These are phyloP conservation scores for Pachycephala philippinensis DNA, from an alignment of 2,113 vertebrate species.

Conservation along the genomic window DNA sequence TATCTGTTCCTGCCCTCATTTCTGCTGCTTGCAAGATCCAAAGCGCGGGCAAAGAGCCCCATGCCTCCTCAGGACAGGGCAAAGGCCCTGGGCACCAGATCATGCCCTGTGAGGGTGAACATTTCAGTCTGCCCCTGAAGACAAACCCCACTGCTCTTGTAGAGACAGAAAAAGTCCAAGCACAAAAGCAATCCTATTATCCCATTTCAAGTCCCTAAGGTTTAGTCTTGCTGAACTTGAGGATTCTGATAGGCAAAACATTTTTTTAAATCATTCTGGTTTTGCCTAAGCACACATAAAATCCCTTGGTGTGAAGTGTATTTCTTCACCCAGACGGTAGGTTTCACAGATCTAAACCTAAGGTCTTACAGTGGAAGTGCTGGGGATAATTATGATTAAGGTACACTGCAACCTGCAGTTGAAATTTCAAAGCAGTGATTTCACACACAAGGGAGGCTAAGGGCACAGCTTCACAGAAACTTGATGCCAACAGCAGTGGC, in stretches of 20 bases:
- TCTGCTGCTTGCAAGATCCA: background rate
- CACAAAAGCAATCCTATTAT: background rate
- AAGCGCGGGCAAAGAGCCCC: background rate
- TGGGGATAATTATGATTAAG: background rate
- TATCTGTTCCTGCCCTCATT: background rate
- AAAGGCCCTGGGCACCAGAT: background rate
- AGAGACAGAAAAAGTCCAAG: background rate
- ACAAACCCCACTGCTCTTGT: background rate
- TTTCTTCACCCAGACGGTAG: background rate
- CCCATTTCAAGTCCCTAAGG: background rate
- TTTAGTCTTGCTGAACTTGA: background rate
- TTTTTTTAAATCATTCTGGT: background rate
- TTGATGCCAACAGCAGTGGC: background rate
- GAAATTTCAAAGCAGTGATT: background rate
- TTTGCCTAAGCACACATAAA: background rate
- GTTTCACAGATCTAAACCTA: background rate
- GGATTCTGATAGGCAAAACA: background rate
- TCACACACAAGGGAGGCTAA: background rate
- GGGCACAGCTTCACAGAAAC: background rate
- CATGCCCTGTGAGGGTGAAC: background rate
- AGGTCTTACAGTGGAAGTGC: background rate
- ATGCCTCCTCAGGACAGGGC: background rate
- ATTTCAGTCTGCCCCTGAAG: background rate
- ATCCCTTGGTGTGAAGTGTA: fast-evolving
- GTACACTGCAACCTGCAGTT: background rate